These are phyloP conservation scores for Parnassius apollo DNA, from an alignment of 2,888 invertebrate species.

Conservation along the genomic window DNA sequence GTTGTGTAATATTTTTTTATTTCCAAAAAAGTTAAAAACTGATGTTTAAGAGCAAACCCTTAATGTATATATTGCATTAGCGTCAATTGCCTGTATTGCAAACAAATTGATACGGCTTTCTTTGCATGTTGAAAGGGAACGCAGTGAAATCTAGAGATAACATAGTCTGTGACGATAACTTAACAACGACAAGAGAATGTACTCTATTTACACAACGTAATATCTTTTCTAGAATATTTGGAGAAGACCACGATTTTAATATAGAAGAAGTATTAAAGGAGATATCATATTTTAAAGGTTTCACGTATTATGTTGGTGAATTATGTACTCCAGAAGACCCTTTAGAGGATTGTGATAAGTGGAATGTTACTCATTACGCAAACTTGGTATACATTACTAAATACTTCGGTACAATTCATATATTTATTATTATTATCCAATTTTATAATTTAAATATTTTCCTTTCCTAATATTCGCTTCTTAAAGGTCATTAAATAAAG, in stretches of 20 bases:
- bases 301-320: constrained; percentile 85
- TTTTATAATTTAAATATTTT: neutral
- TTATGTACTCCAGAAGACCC: constrained; percentile 81
- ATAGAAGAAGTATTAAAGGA: constrained; percentile 88
- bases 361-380: constrained; percentile 82
- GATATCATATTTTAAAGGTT: constrained; percentile 85
- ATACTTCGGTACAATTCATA: neutral
- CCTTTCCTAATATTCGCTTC: neutral
- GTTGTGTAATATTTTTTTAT: too few species aligned
- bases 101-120: too few species aligned
- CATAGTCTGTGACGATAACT: too few species aligned
- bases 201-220: too few species aligned
- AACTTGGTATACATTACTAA: constrained; percentile 65
- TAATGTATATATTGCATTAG: too few species aligned
- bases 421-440: neutral
- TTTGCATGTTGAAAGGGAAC: too few species aligned
- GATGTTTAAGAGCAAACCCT: too few species aligned
- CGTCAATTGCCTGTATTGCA: too few species aligned
- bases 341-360: constrained; percentile 79
- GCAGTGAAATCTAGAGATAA: too few species aligned
- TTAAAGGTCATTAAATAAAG: too few species aligned
- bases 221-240: constrained; percentile 79
- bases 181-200: too few species aligned
- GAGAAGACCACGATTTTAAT: constrained; percentile 85
- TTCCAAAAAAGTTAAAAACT: too few species aligned